phyloP scores from a whole-genome alignment of 2,113 vertebrate species.

The Corythaixoides concolor region DNA sequence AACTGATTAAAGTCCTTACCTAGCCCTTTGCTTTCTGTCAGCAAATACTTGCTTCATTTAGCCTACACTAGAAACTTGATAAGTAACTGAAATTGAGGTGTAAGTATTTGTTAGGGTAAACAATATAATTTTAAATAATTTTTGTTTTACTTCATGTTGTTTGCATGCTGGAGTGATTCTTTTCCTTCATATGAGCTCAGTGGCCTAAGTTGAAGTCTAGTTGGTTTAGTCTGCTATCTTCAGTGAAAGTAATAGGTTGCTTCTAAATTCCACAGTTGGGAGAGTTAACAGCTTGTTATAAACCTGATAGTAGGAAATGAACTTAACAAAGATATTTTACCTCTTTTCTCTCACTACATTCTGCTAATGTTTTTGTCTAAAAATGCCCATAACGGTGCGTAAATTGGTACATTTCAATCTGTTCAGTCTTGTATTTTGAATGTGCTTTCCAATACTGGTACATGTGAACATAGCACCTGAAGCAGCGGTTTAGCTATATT shows the following conservation, averaged over 20 bases:
- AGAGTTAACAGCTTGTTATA: background rate
- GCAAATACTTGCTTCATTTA: background rate
- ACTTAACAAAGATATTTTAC: background rate
- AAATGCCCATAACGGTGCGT: background rate
- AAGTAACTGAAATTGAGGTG: background rate
- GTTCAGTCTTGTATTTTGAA: background rate
- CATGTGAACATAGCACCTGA: background rate
- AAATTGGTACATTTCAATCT: background rate
- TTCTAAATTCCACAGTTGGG: background rate
- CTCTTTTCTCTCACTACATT: background rate
- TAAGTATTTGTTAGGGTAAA: background rate
- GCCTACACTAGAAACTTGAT: background rate
- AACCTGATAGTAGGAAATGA: background rate
- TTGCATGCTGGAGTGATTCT: background rate
- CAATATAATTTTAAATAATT: background rate
- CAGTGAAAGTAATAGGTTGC: background rate
- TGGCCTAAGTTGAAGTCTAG: background rate
- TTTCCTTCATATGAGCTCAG: background rate
- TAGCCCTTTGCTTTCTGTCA: background rate
- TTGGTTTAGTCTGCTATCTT: background rate
- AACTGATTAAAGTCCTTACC: background rate
- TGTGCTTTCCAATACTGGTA: background rate
- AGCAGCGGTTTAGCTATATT: background rate
- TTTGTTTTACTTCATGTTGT: background rate
- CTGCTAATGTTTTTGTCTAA: background rate